Evolutionary conservation across 1,140 invertebrate genomes (phyloP).

Genomic region (Tetramorium simillimum): DNA sequence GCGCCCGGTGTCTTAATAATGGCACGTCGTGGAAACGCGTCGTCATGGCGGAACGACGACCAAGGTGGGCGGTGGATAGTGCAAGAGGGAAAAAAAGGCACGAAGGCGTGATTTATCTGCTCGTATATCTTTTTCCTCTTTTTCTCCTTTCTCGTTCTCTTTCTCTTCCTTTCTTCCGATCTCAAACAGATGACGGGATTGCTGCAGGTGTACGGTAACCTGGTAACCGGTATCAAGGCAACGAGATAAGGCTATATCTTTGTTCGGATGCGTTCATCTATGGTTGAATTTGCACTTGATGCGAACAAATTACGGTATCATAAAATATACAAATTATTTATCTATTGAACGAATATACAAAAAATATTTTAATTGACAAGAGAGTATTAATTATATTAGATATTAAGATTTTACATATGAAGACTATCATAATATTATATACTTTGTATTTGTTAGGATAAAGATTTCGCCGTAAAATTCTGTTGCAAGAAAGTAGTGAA

Average conservation of each 20-base stretch:
- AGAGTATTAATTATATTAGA: background rate
- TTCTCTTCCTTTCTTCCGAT: constrained; percentile 46
- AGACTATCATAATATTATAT: background rate
- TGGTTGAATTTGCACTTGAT: constrained; percentile 5
- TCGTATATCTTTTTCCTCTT: constrained; percentile 57
- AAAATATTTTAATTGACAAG: background rate
- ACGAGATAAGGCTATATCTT: constrained; percentile 40
- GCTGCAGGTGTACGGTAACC: constrained; percentile 1
- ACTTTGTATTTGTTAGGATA: background rate
- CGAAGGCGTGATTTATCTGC: constrained; percentile 72
- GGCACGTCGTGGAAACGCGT: constrained; percentile 64
- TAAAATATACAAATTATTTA: constrained; percentile 31
- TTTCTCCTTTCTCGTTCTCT: constrained; percentile 34
- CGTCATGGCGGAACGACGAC: constrained; percentile 63
- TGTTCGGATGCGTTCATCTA: constrained; percentile 24
- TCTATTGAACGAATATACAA: background rate
- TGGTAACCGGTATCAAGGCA: constrained; percentile 23
- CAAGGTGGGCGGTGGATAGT: constrained; percentile 22
- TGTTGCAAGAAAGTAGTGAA: background rate
- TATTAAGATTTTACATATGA: background rate
- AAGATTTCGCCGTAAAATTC: background rate
- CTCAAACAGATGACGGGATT: constrained; percentile 55
- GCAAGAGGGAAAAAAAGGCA: constrained; percentile 51
- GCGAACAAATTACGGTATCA: constrained; percentile 28
- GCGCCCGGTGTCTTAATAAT: constrained; percentile 72